These are phyloP conservation scores for Callipepla californica DNA, from an alignment of 2,113 vertebrate genomes.

Conservation along the genomic window DNA sequence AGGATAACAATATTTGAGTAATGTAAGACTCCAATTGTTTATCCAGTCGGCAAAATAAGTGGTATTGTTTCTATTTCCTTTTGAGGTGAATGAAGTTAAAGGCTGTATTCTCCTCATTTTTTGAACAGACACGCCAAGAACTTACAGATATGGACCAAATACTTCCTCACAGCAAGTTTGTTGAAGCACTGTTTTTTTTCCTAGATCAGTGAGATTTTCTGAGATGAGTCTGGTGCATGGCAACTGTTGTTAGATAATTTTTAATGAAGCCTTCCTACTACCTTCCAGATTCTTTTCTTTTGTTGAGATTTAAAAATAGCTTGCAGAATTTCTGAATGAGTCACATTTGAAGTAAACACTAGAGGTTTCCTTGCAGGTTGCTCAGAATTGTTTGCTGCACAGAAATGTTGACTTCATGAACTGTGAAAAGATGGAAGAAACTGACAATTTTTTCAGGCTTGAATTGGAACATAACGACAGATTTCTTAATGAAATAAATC, in stretches of 20 bases:
- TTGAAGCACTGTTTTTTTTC: neutral
- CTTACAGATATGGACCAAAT: neutral
- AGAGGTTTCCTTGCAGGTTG: neutral
- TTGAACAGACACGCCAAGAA: neutral
- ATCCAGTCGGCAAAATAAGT: neutral
- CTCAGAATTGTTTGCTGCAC: neutral
- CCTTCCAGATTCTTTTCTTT: neutral
- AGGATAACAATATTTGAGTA: neutral
- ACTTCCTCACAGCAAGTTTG: neutral
- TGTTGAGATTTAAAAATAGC: neutral
- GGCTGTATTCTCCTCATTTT: neutral
- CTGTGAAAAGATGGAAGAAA: conserved; percentile 50
- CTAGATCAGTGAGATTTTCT: neutral
- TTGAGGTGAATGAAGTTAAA: neutral
- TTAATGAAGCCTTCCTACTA: neutral
- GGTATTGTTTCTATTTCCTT: fast-evolving
- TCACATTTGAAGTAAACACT: neutral
- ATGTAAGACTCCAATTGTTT: neutral
- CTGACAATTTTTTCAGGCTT: conserved; percentile 69
- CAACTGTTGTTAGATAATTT: neutral
- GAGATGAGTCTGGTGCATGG: neutral
- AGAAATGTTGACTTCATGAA: conserved; percentile 52
- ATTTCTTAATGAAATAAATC: conserved; percentile 71
- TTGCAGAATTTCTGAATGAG: conserved; percentile 20
- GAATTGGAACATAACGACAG: conserved; percentile 57